Evolutionary conservation across 2,113 vertebrate species (phyloP), one percentile per base, ranked within the genome.

Genomic region (Ptyas mucosa): DNA sequence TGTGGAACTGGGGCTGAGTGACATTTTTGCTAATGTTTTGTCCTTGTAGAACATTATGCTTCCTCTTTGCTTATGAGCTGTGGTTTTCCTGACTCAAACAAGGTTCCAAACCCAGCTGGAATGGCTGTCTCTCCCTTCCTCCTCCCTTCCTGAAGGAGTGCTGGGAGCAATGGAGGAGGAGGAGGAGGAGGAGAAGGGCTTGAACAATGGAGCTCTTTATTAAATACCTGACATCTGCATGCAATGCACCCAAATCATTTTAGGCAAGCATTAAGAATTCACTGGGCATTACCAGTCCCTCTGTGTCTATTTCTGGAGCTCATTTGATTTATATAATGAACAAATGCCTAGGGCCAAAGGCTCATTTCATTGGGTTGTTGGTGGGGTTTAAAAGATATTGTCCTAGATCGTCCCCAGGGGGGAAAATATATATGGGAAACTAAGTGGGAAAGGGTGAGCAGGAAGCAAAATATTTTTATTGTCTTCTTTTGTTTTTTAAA

Each of bases 11-110:
- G 98, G 98, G 98, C 98, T 99, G 98, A 99, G 99, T 99, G 99
- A 99, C 99, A 99, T 99, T 99, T 99, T 98, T 98, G 98, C 98
- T 99, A 99, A 99, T 99, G 99, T 99, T 99, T 98, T 98, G 98
- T 98, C 98, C 98, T 98, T 99, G 99, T 99, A 99, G 98, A 99
- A 99, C 99, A 99, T 99, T 99, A 98, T 98, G 98, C 99, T 99
- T 99, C 98, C 98, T 98, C 98, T 99, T 98, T 98, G 98, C 98
- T 99, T 99, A 99, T 99, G 99, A 99, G 98, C 98, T 99, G 98
- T 97, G 98, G 99, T 99, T 99, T 99, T 99, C 98, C 98, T 99
- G 98, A 99, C 98, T 99, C 98, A 98, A 97, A 98, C 97, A n/a
- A 97, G 98, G 98, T 99, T 99, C 99, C 98, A 99, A 98, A 98